phyloP scores from a whole-genome alignment of 2,888 invertebrate species.

The Polydrusus cervinus region DNA sequence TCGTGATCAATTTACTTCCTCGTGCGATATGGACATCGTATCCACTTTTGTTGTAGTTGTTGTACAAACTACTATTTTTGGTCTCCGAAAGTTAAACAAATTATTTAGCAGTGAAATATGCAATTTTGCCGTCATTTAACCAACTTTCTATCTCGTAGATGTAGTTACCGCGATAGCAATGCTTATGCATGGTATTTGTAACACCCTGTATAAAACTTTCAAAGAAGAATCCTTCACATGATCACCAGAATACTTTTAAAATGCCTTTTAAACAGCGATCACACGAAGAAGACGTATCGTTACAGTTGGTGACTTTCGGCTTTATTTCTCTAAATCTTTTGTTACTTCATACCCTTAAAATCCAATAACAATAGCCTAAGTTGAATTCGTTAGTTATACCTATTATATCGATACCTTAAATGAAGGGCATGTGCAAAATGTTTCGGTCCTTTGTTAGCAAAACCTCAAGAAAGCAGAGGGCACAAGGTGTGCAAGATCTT shows the following conservation, averaged over 20 bases:
- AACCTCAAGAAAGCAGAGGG: constrained; percentile 53
- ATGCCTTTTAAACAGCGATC: constrained; percentile 41
- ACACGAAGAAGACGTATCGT: constrained; percentile 53
- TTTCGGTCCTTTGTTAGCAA: constrained; percentile 47
- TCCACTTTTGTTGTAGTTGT: no score
- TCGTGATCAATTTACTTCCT: no score
- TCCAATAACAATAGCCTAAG: constrained; percentile 48
- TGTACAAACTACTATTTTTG: no score
- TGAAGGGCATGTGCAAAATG: constrained; percentile 57
- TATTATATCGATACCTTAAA: constrained; percentile 55
- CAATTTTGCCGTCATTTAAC: no score
- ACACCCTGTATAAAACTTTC: no score
- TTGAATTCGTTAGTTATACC: constrained; percentile 57
- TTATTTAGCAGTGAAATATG: no score
- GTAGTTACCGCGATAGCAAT: no score
- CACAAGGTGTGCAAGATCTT: constrained; percentile 32
- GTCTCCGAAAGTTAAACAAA: no score
- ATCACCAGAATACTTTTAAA: constrained; percentile 41
- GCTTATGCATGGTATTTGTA: no score
- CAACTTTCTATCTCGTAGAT: no score
- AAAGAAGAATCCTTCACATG: background rate
- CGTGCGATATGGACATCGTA: no score
- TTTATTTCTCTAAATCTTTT: constrained; percentile 40
- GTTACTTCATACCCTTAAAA: constrained; percentile 53
- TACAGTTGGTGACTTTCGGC: constrained; percentile 54